Base-by-base conservation (phyloP, 2,113 vertebrate species). In the Gopherus evgoodei region DNA sequence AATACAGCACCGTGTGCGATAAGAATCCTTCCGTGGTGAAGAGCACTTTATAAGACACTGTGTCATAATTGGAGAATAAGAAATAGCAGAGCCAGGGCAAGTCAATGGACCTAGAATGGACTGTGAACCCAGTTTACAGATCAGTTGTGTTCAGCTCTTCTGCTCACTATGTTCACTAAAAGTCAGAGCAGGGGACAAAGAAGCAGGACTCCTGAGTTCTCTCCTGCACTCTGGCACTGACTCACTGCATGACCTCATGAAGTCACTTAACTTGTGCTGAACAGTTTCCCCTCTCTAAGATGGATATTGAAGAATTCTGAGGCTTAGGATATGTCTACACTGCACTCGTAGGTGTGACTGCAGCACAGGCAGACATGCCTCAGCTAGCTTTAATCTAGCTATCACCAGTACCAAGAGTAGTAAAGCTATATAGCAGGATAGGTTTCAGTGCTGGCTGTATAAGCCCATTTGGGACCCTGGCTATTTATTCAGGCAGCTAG, bases 1-100 rank as follows among this genome's bases (percentile, higher is more conserved):
- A 96, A 83, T 49, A 94, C 96, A 94, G 31, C 82, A 96, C 50
- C 96, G 90, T 86, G 78, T 93, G 69, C 86, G 80, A 97, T 96
- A 89, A 94, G 87, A 82, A 94, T 49, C 24, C 29, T 82, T 83
- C 89, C 83, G 85, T 42, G 86, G 92, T 38, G 86, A 95, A 89
- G 54, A 91, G 86, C 21, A 91, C 90, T 95, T 87, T 85, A 16
- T 21, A 94, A 94, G 81, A 92, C 93, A 93, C 78, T 21, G n/a
- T 76, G 59, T 85, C 93, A 90, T 95, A 96, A 93, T 3, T 89
- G 90, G 95, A 95, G 59, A 91, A 86, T 82, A 86, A 85, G 54
- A 89, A 82, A 72, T 47, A 91, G 81, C 76, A 24, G 2, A 93
- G 59, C 22, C 86, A 93, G 90, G 91, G 83, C 53, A 50, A 83